phyloP scores from a whole-genome alignment of 2,888 invertebrate genomes.

The Patella caerulea region DNA sequence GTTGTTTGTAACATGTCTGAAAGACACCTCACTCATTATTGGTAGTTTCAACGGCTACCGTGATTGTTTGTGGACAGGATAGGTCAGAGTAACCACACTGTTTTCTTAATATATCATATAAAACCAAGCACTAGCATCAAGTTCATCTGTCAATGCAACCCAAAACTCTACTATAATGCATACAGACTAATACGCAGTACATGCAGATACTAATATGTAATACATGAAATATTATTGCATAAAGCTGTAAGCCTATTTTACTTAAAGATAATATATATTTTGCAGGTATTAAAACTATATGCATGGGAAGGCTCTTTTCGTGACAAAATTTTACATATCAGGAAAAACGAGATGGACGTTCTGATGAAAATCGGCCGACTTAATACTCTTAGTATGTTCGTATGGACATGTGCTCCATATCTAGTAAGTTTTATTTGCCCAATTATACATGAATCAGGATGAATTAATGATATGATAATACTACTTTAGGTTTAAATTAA shows the following conservation, averaged over 20 bases:
- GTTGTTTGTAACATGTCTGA: too few relatives aligned
- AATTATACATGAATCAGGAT: neutral
- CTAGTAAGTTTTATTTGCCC: conserved; percentile 77
- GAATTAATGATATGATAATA: too few relatives aligned
- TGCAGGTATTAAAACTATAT: conserved; percentile 81
- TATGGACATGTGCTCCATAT: conserved; percentile 95
- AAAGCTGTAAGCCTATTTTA: neutral
- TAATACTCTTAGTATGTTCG: conserved; percentile 81
- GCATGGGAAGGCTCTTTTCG: conserved; percentile 95
- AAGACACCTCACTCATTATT: too few relatives aligned
- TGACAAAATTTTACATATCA: conserved; percentile 86
- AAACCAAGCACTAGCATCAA: too few relatives aligned
- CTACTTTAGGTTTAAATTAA: too few relatives aligned
- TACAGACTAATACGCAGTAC: too few relatives aligned
- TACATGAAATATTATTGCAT: neutral
- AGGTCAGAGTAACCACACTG: too few relatives aligned
- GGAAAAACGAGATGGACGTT: conserved; percentile 88
- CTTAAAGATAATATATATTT: conserved; percentile 79
- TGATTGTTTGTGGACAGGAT: too few relatives aligned
- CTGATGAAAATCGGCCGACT: conserved; percentile 86
- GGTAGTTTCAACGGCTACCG: too few relatives aligned
- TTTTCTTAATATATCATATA: too few relatives aligned
- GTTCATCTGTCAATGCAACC: too few relatives aligned
- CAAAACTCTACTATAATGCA: too few relatives aligned
- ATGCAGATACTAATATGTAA: neutral